phyloP scores from a whole-genome alignment of 2,797 vertebrate species.

The Champsocephalus esox region DNA sequence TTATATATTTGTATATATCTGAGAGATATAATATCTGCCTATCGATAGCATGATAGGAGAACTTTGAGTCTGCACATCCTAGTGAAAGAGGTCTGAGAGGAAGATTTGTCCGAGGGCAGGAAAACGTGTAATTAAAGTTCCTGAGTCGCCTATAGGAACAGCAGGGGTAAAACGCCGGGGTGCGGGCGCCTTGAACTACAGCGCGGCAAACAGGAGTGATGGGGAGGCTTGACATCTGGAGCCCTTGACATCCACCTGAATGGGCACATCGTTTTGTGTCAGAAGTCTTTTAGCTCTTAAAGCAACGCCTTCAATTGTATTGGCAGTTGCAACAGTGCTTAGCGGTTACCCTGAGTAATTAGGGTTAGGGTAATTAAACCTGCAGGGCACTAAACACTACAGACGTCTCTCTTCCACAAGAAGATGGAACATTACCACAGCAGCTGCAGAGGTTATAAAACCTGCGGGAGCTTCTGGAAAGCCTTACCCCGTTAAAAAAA shows the following conservation, averaged over 20 bases:
- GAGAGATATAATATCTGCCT: too few species aligned
- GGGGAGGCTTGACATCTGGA: neutral
- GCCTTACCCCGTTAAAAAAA: too few species aligned
- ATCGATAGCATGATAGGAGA: too few species aligned
- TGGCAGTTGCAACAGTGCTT: constrained; percentile 9
- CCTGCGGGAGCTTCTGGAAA: neutral
- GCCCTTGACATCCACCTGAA: neutral
- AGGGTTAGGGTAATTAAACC: too few species aligned
- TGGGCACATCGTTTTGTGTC: constrained; percentile 5
- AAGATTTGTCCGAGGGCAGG: neutral
- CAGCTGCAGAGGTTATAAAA: neutral
- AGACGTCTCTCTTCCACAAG: neutral
- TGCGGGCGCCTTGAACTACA: neutral
- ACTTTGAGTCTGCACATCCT: neutral
- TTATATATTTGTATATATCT: too few species aligned
- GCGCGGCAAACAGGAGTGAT: neutral
- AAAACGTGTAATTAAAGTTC: constrained; percentile 15
- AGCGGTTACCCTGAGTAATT: neutral
- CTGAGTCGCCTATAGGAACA: neutral
- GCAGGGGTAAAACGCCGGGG: neutral
- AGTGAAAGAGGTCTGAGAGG: neutral
- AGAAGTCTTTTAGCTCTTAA: neutral
- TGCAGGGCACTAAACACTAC: neutral
- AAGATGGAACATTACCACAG: neutral
- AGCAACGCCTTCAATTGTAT: neutral